Conservation (phyloP, 2,113 vertebrate genomes). For the Chionomys nivalis region DNA sequence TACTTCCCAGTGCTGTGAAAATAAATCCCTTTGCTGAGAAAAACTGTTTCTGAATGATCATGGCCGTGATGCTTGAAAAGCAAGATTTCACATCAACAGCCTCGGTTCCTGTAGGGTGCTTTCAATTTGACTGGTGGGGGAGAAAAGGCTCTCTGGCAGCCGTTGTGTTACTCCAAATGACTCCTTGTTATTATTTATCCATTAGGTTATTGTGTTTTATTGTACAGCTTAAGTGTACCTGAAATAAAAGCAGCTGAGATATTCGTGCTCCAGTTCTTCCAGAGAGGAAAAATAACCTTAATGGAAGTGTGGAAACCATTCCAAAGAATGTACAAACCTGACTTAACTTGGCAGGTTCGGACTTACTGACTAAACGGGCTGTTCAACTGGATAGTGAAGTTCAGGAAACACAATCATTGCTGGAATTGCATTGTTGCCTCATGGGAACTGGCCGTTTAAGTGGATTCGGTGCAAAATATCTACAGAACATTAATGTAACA, state of each 20-base stretch:
- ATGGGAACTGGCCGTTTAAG: neutral
- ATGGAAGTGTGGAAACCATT: neutral
- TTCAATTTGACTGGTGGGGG: constrained; percentile 11
- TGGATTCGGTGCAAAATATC: neutral
- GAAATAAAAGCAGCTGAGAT: constrained; percentile 11
- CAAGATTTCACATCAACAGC: neutral
- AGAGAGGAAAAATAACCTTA: neutral
- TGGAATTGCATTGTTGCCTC: constrained; percentile 15
- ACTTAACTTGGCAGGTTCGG: neutral
- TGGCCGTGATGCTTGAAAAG: constrained; percentile 12
- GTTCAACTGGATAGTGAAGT: constrained; percentile 8
- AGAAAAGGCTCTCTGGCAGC: neutral
- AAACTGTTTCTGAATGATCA: constrained; percentile 48
- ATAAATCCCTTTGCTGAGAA: neutral
- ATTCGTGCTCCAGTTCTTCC: neutral
- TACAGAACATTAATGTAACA: neutral
- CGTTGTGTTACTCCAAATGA: neutral
- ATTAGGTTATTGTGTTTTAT: neutral
- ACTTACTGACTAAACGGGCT: constrained; percentile 27
- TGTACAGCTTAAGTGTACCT: neutral
- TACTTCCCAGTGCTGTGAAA: neutral
- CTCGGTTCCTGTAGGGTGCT: neutral
- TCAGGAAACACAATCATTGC: constrained; percentile 35
- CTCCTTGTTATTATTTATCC: constrained; percentile 19
- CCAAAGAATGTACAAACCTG: constrained; percentile 3